A percentile compares a stretch with the other conserved stretches of the same genome.
phyloP scores from a whole-genome alignment of 1,140 invertebrate species.

The Physella acuta region DNA sequence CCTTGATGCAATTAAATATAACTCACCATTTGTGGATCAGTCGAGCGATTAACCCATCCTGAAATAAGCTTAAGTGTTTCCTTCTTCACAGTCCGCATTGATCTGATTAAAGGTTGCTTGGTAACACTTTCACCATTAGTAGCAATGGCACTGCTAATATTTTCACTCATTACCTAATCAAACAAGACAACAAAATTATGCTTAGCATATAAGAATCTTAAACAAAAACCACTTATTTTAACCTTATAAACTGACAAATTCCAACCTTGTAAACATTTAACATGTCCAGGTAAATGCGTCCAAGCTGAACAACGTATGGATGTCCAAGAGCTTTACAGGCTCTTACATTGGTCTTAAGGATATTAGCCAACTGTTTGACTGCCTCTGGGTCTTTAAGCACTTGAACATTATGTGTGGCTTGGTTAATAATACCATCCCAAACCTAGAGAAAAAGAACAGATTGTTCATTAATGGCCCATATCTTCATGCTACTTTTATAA shows the following conservation, averaged over 20 bases:
- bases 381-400: conserved; percentile 93
- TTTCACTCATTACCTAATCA: conserved; percentile 84
- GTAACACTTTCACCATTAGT: conserved; percentile 93
- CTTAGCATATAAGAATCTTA: background rate
- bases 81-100: conserved; percentile 98
- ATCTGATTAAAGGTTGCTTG: conserved; percentile 96
- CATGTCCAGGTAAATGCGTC: conserved; percentile 97
- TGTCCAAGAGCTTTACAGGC: conserved; percentile 97
- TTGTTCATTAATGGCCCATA: background rate
- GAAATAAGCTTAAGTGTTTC: conserved; percentile 98
- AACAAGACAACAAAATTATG: too few species aligned
- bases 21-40: conserved; percentile 71
- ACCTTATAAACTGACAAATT: background rate
- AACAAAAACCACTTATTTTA: too few species aligned
- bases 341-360: conserved; percentile 97
- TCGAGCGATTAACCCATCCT: conserved; percentile 91
- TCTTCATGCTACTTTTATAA: too few species aligned
- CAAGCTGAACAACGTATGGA: conserved; percentile 91
- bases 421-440: conserved; percentile 98
- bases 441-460: conserved; percentile 60
- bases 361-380: conserved; percentile 95
- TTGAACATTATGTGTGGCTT: conserved; percentile 94
- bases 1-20: conserved; percentile 6
- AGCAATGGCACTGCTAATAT: conserved; percentile 94
- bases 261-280: conserved; percentile 95